phyloP scores from a whole-genome alignment of 2,113 vertebrate genomes.

The Engystomops pustulosus region DNA sequence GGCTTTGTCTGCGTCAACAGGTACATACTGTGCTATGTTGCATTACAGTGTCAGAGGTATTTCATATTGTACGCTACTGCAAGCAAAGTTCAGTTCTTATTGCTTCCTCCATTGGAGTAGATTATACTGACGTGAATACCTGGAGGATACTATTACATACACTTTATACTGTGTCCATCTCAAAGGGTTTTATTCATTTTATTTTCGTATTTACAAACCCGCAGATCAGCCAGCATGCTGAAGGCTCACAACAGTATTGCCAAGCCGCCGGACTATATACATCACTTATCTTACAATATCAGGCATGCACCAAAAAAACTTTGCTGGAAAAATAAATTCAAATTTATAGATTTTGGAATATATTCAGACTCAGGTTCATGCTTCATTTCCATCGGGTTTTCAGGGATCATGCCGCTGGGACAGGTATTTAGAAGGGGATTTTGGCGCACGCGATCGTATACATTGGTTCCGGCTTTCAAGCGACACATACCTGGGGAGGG shows the following conservation, averaged over 20 bases:
- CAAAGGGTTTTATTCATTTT: too few species aligned
- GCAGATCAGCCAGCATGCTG: background rate
- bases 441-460: too few species aligned
- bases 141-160: slow-evolving; percentile 2
- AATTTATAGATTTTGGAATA: background rate
- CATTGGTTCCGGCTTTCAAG: too few species aligned
- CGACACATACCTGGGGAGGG: too few species aligned
- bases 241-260: background rate
- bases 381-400: too few species aligned
- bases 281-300: slow-evolving; percentile 12
- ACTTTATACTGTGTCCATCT: background rate
- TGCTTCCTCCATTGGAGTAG: slow-evolving; percentile 48
- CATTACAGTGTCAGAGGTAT: slow-evolving; percentile 87
- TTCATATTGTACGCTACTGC: slow-evolving; percentile 65
- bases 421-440: too few species aligned
- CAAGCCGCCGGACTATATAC: background rate
- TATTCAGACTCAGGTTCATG: too few species aligned
- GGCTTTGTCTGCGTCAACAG: slow-evolving; percentile 86
- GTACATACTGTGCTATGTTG: slow-evolving; percentile 83
- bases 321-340: background rate
- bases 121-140: slow-evolving; percentile 11
- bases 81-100: slow-evolving; percentile 63
- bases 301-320: slow-evolving; percentile 33
- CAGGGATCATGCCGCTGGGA: too few species aligned
- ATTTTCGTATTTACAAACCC: background rate